Evolutionary conservation across 1,140 invertebrate genomes (phyloP).

Genomic region (Palaemon carinicauda): DNA sequence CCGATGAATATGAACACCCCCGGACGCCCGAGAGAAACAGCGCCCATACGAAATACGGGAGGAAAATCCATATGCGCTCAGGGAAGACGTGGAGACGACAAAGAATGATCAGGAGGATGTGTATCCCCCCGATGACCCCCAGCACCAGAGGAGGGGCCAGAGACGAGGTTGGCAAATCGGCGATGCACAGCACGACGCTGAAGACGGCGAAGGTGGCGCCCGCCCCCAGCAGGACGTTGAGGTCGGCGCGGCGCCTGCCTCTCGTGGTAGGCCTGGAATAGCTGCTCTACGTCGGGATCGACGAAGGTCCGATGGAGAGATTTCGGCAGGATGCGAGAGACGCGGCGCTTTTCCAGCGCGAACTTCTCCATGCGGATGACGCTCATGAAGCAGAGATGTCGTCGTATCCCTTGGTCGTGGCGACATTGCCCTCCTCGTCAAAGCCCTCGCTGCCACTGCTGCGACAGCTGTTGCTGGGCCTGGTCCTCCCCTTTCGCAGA

Average conservation of each 20-base stretch:
- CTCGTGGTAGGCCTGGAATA: conserved; percentile 51
- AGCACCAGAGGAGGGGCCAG: conserved; percentile 1
- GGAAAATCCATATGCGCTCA: conserved; percentile 38
- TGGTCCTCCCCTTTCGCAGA: conserved; percentile 21
- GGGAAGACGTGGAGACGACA: conserved; percentile 44
- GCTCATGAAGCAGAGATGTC: conserved; percentile 49
- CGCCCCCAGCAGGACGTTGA: conserved; percentile 33
- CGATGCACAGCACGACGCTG: conserved; percentile 12
- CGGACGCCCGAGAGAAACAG: conserved; percentile 8
- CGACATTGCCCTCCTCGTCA: background rate
- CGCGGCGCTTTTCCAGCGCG: conserved; percentile 47
- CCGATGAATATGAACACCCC: conserved; percentile 31
- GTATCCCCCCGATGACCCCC: background rate
- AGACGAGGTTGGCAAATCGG: background rate
- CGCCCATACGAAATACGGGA: conserved; percentile 43
- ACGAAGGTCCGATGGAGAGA: conserved; percentile 51
- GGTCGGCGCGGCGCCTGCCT: conserved; percentile 43
- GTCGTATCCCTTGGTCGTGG: conserved; percentile 6
- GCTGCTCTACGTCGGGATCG: conserved; percentile 51
- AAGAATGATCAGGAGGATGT: conserved; percentile 20
- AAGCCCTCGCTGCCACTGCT: background rate
- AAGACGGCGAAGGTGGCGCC: conserved; percentile 18
- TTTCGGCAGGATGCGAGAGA: conserved; percentile 43
- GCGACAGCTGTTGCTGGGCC: conserved; percentile 12
- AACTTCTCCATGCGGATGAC: conserved; percentile 56